Base-by-base conservation (phyloP, 2,113 vertebrate species). In the Callipepla squamata region DNA sequence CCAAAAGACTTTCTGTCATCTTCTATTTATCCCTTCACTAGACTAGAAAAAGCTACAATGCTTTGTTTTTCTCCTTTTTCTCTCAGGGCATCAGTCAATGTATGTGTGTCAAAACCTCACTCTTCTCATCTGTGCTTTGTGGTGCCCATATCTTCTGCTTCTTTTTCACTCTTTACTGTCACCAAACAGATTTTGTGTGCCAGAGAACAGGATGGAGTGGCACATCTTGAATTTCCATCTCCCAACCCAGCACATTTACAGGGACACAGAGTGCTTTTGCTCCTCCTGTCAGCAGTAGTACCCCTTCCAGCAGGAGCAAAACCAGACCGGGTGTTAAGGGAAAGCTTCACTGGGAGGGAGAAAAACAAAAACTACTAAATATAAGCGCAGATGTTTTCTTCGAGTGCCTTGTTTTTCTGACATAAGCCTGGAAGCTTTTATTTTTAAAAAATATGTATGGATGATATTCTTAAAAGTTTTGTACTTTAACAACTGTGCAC, bases 1-100 rank as follows among this genome's bases (percentile, higher is more conserved):
- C 78, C 79, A 72, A 95, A 96, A 96, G 95, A 96, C 95, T 96
- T 96, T 91, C 93, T 96, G 95, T 97, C 96, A 95, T 92, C 87
- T 92, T 91, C 87, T 92, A 91, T 97, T 97, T 94, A 95, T 96
- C 72, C 90, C 81, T 93, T 89, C 82, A 34, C 42, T 32, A 76
- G 84, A 80, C 26, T 62, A 92, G 87, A 85, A 93, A 87, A 92
- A 93, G 72, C 73, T 47, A 6, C 7, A 57, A 28, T 36, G 79
- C 66, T 93, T 87, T 89, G 51, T 65, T 70, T 96, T 55, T 86
- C 25, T 20, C 16, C 32, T 7, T 58, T 74, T 74, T n/a, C 55
- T 91, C 69, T 75, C 69, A 69, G 80, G 45, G 75, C 47, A 82
- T 72, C 80, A 85, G 67, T 80, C 83, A 36, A 51, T 70, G 83